Evolutionary conservation across 1,140 invertebrate species (phyloP), one percentile per base, ranked within the genome.

Genomic region (Listronotus oregonensis): DNA sequence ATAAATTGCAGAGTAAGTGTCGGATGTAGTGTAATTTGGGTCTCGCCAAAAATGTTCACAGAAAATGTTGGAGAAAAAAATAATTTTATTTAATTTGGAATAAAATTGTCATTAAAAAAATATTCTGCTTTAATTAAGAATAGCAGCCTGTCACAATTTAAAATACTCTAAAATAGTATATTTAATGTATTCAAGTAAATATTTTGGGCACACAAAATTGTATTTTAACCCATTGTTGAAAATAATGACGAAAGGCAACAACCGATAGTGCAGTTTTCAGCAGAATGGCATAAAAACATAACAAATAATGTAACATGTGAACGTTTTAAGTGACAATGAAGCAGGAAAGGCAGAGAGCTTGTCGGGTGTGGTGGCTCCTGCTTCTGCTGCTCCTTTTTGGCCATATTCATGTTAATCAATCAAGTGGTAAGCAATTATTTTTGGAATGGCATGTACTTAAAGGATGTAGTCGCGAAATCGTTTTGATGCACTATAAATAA

Each of bases 311-410:
- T 61, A 63, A 67, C 15, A 71, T 71, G 69, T 71, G 66, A 71
- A 21, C 34, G 60, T 50, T 40, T 68, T 18, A 56, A 65, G 58
- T 67, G 69, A 68, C 54, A 21, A 71, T 68, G 69, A 47, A 43
- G 69, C 63, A 69, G 67, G 58, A 59, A 37, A 49, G 52, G 69
- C 69, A 56, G 63, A 61, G 52, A 66, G 67, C 67, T 46, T 59
- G 64, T 60, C 61, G 64, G 18, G 5, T 32, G 67, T 60, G 69
- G 69, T 44, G 50, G 57, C 63, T 69, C 59, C 64, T 69, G 66
- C 69, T 68, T 56, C 47, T 68, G 67, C 66, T 68, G 44, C 63
- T 71, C 63, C 47, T 71, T 52, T 54, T 61, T 14, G 57, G 50
- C 55, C 43, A 55, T 43, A 18, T 65, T 46, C 32, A 58, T 39